A percentile compares a stretch with the other conserved stretches of the same genome.
Conservation (phyloP, 2,888 invertebrate species). For the Sinohyriopsis cumingii region DNA sequence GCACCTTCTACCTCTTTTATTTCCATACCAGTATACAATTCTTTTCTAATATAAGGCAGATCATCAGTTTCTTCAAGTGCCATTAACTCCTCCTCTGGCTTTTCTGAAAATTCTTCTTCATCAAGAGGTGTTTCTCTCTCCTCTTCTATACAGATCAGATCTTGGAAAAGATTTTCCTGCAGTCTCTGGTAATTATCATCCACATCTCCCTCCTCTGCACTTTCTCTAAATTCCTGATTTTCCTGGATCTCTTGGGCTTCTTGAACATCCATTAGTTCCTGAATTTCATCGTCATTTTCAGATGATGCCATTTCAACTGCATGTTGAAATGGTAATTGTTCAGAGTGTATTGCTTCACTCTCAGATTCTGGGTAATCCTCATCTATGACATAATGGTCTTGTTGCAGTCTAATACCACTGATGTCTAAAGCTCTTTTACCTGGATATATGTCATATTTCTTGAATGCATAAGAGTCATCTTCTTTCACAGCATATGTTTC, state of each 20-base stretch:
- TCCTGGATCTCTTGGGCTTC: constrained; percentile 26
- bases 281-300: constrained; percentile 14
- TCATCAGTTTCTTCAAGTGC: constrained; percentile 30
- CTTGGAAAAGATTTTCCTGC: neutral
- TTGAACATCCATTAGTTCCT: constrained; percentile 21
- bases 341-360: constrained; percentile 17
- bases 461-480: constrained; percentile 26
- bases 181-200: constrained; percentile 11
- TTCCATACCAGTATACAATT: constrained; percentile 22
- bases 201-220: constrained; percentile 25
- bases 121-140: too few relatives aligned
- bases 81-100: constrained; percentile 34
- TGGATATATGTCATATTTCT: constrained; percentile 46
- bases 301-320: neutral
- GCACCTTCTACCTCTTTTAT: constrained; percentile 26
- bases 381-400: constrained; percentile 10
- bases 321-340: neutral
- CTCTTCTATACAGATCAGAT: too few relatives aligned
- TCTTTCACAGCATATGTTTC: constrained; percentile 3
- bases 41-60: constrained; percentile 7
- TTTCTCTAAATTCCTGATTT: constrained; percentile 38
- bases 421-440: constrained; percentile 57
- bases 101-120: constrained; percentile 3
- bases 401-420: constrained; percentile 4
- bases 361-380: constrained; percentile 7